phyloP scores from a whole-genome alignment of 1,140 invertebrate species.

The Ectropis grisescens region DNA sequence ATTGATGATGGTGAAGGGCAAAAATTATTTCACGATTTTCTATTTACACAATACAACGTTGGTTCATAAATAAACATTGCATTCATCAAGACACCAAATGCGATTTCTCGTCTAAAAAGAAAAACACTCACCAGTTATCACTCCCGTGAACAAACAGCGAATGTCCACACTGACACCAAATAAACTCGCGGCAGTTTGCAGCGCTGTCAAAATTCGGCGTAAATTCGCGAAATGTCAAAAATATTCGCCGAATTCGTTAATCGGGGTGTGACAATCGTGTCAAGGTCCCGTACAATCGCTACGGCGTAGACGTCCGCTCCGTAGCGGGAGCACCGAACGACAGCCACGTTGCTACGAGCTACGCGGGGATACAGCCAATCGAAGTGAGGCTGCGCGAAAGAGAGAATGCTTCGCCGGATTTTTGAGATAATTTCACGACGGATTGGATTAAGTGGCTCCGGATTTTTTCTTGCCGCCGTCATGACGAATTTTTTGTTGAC shows the following conservation, averaged over 20 bases:
- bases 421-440: constrained; percentile 12
- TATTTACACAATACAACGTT: no score
- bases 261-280: constrained; percentile 44
- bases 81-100: no score
- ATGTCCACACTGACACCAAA: constrained; percentile 18
- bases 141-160: constrained; percentile 16
- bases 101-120: no score
- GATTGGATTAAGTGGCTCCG: constrained; percentile 4
- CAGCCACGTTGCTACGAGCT: constrained; percentile 67
- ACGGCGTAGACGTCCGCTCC: constrained; percentile 54
- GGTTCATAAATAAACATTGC: no score
- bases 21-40: no score
- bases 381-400: constrained; percentile 47
- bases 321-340: constrained; percentile 58
- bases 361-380: constrained; percentile 61
- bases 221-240: no score
- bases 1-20: no score
- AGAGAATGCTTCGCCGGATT: constrained; percentile 33
- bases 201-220: no score
- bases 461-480: constrained; percentile 1
- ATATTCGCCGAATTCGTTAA: no score
- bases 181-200: constrained; percentile 6
- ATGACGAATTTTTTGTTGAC: no score
- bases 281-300: constrained; percentile 40
- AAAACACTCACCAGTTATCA: constrained; percentile 13